Base-by-base conservation (phyloP, 1,140 invertebrate genomes). In the Aphelenchoides fujianensis region DNA sequence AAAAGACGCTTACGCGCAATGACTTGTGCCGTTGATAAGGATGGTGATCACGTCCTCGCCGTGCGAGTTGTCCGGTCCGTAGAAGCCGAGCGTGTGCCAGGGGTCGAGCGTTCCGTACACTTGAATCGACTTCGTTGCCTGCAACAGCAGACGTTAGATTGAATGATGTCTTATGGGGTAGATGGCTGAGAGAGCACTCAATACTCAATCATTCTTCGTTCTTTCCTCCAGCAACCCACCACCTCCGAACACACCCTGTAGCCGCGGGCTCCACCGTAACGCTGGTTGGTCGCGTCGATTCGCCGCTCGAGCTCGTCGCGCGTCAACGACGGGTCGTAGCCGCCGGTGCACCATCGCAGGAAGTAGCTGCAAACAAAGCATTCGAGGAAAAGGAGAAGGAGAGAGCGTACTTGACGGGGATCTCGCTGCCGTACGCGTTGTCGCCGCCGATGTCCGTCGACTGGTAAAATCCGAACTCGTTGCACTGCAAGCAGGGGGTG, bases 31-130 rank as follows among this genome's bases (percentile, higher is more conserved):
- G n/a, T 61, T 57, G 52, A 67, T 28, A 27, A 67, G 27, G 64
- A 19, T 16, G 23, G 52, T 16, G 16, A 57, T 1, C 16, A 67
- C 37, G 66, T 67, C 62, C n/a, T 62, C 66, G 23, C 64, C 62
- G 62, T 62, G 37, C 2, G n/a, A 19, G 3, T 32, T 35, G n/a
- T n/a, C n/a, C n/a, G n/a, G n/a, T 23, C 28, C 23, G 1, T 69
- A 70, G 19, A 68, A 16, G 2, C 70, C 69, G 2, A 72, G 31
- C 28, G 32, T 28, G 36, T 72, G 68, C 70, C 70, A 72, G 2
- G 70, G 70, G 28, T 71, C 63, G 2, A n/a, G n/a, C n/a, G 5
- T 19, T 59, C 2, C 35, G n/a, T 68, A 28, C 36, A 61, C 16
- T 19, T 61, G 57, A 61, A 61, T 16, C n/a, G n/a, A 16, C 28